Evolutionary conservation across 2,888 invertebrate genomes (phyloP).

Genomic region (Nudaria mundana): DNA sequence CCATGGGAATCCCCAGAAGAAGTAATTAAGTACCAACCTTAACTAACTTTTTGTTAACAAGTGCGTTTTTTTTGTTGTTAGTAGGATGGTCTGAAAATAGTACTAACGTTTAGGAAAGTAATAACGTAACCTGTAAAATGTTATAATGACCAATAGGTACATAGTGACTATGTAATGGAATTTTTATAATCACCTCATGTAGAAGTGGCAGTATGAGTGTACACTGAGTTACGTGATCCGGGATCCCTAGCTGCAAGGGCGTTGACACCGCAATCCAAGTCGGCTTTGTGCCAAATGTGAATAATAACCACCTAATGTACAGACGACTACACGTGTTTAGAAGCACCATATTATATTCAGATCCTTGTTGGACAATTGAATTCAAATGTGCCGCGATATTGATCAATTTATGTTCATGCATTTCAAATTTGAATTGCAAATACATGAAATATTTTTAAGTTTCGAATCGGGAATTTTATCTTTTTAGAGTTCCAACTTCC

Average conservation of each 20-base stretch:
- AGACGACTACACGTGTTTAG: constrained; percentile 45
- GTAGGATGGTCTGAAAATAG: no score
- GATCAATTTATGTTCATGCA: constrained; percentile 12
- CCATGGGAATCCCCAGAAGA: no score
- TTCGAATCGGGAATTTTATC: no score
- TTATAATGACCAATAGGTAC: no score
- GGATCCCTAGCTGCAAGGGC: constrained; percentile 39
- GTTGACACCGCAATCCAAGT: constrained; percentile 50
- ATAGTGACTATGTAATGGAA: neutral
- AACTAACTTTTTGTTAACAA: no score
- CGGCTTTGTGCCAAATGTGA: constrained; percentile 65
- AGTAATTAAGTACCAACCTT: no score
- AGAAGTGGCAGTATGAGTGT: constrained; percentile 11
- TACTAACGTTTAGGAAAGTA: no score
- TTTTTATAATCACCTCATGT: constrained; percentile 5
- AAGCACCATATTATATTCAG: constrained; percentile 49
- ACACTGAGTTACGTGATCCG: constrained; percentile 32
- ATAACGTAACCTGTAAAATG: no score
- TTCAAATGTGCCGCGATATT: constrained; percentile 45
- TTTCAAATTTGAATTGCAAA: no score
- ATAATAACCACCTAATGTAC: constrained; percentile 60
- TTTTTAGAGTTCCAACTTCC: no score
- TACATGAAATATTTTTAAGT: no score
- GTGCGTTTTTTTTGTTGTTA: no score
- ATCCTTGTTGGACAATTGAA: constrained; percentile 58